Evolutionary conservation across 2,888 invertebrate species (phyloP).

Genomic region (Keiferia lycopersicella): DNA sequence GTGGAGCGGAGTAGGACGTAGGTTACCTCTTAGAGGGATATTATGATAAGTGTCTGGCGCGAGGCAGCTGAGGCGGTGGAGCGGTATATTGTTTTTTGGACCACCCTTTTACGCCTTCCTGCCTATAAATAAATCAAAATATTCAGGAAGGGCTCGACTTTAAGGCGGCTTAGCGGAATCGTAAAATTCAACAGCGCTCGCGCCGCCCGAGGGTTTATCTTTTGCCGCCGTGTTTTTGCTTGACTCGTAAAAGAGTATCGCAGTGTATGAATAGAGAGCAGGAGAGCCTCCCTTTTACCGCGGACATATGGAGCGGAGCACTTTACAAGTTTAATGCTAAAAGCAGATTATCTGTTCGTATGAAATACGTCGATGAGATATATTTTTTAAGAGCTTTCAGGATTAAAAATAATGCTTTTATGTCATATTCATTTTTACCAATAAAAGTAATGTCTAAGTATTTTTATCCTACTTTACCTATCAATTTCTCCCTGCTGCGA

Average conservation of each 20-base stretch:
- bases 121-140: slow-evolving; percentile 82
- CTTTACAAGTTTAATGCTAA: slow-evolving; percentile 69
- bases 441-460: too few species aligned
- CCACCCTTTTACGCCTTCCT: slow-evolving; percentile 77
- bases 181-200: slow-evolving; percentile 79
- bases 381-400: slow-evolving; percentile 22
- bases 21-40: slow-evolving; percentile 49
- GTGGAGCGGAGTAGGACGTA: slow-evolving; percentile 14
- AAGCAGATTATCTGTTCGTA: slow-evolving; percentile 66
- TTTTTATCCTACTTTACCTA: too few species aligned
- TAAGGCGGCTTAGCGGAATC: slow-evolving; percentile 80
- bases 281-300: slow-evolving; percentile 66
- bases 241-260: slow-evolving; percentile 78
- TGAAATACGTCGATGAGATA: slow-evolving; percentile 40
- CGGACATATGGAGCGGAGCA: slow-evolving; percentile 67
- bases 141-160: slow-evolving; percentile 80
- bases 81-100: slow-evolving; percentile 74
- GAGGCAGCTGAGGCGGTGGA: slow-evolving; percentile 60
- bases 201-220: slow-evolving; percentile 74
- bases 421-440: too few species aligned
- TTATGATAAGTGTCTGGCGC: slow-evolving; percentile 63
- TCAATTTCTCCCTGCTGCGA: too few species aligned
- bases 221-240: slow-evolving; percentile 73
- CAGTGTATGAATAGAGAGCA: slow-evolving; percentile 74
- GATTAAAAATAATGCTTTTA: too few species aligned